phyloP scores from a whole-genome alignment of 2,113 vertebrate genomes.

The Falcunculus frontatus region DNA sequence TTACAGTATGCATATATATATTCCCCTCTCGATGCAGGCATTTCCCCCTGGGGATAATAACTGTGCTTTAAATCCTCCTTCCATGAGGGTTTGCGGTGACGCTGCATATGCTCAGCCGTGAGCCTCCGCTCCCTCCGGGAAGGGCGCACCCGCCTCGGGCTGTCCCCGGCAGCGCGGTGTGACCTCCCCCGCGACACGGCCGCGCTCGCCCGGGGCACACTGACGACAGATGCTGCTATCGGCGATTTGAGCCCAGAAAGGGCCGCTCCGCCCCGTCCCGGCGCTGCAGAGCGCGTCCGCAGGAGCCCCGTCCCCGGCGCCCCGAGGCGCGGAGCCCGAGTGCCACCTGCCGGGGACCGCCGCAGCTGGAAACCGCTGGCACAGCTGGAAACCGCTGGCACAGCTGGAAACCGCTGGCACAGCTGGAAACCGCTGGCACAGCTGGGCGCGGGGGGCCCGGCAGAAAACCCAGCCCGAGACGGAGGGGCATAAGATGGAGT shows the following conservation, averaged over 20 bases:
- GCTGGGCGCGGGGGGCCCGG: not conserved
- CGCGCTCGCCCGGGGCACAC: no score
- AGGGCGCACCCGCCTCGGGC: not conserved
- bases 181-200: no score
- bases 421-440: not conserved
- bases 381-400: not conserved
- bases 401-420: not conserved
- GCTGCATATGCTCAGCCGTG: not conserved
- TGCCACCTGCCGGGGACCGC: slow-evolving; percentile 71
- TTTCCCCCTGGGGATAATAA: slow-evolving; percentile 44
- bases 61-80: slow-evolving; percentile 33
- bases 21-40: slow-evolving; percentile 12
- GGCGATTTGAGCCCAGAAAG: not conserved
- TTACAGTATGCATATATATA: not conserved
- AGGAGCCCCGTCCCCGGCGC: not conserved
- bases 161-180: accelerated
- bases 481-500: accelerated
- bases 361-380: not conserved
- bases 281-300: not conserved
- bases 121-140: not conserved
- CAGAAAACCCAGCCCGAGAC: no score
- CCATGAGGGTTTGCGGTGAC: not conserved
- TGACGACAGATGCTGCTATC: not conserved
- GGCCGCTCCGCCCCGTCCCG: not conserved
- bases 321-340: slow-evolving; percentile 47